These are phyloP conservation scores for Chirona hameri DNA, from an alignment of 2,888 invertebrate species.

Conservation along the genomic window DNA sequence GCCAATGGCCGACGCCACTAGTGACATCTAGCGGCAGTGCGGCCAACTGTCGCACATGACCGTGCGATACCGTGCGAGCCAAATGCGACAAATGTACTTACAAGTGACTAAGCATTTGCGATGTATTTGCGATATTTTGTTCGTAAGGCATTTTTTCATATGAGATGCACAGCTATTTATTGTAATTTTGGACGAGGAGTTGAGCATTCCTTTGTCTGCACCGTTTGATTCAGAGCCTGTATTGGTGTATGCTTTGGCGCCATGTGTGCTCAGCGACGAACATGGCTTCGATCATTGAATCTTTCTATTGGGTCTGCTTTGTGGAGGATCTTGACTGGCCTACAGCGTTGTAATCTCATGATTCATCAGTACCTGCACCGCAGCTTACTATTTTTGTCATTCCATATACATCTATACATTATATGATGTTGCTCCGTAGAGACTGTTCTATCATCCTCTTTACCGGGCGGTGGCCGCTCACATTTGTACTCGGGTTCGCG, in stretches of 20 bases:
- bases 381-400: constrained; percentile 28
- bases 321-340: background rate
- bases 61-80: background rate
- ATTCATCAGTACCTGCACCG: constrained; percentile 28
- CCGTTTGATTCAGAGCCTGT: constrained; percentile 6
- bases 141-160: background rate
- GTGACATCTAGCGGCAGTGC: no score
- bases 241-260: constrained; percentile 12
- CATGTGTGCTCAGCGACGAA: background rate
- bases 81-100: background rate
- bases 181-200: background rate
- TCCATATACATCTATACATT: constrained; percentile 29
- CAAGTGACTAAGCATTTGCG: constrained; percentile 23
- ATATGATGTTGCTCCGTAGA: constrained; percentile 29
- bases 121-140: background rate
- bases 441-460: constrained; percentile 7
- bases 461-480: constrained; percentile 7
- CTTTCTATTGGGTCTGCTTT: constrained; percentile 9
- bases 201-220: constrained; percentile 12
- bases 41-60: background rate
- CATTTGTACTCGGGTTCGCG: constrained; percentile 27
- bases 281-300: background rate
- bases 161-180: constrained; percentile 27
- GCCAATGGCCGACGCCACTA: background rate
- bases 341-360: constrained; percentile 5